Evolutionary conservation across 2,797 vertebrate species (phyloP).

Genomic region (Luscinia megarhynchos): DNA sequence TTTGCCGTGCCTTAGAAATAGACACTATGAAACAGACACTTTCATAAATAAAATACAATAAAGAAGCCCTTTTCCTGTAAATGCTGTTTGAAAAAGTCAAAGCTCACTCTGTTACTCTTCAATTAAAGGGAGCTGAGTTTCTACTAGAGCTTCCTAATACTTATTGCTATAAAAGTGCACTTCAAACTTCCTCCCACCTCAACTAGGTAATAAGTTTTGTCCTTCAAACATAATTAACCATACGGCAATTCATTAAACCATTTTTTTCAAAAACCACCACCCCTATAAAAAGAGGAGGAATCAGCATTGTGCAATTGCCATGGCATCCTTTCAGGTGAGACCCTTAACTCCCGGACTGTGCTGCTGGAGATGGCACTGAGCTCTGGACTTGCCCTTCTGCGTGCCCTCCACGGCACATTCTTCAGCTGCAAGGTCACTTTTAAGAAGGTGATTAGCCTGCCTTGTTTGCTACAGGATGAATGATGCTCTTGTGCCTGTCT

Average conservation of each 20-base stretch:
- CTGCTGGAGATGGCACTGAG: background rate
- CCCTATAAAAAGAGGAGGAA: background rate
- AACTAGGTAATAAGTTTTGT: background rate
- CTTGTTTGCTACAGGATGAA: slow-evolving; percentile 36
- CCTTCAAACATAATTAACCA: slow-evolving; percentile 1
- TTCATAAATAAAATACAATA: background rate
- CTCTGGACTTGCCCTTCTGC: background rate
- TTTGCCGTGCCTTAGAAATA: background rate
- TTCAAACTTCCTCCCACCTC: slow-evolving; percentile 21
- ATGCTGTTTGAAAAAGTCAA: background rate
- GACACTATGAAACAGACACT: background rate
- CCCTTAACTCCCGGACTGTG: background rate
- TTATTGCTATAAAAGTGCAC: background rate
- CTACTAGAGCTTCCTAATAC: background rate
- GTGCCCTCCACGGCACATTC: slow-evolving; percentile 18
- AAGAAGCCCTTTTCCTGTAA: background rate
- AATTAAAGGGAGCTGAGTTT: background rate
- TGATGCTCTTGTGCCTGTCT: slow-evolving; percentile 45
- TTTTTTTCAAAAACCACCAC: background rate
- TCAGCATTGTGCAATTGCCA: background rate
- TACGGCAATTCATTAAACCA: background rate
- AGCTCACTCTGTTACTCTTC: background rate
- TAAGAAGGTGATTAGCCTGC: slow-evolving; percentile 7
- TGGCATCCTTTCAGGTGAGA: background rate
- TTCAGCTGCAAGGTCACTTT: slow-evolving; percentile 35